Evolutionary conservation across 2,797 vertebrate genomes (phyloP), one percentile per base, ranked within the genome.

Genomic region (Todus mexicanus): DNA sequence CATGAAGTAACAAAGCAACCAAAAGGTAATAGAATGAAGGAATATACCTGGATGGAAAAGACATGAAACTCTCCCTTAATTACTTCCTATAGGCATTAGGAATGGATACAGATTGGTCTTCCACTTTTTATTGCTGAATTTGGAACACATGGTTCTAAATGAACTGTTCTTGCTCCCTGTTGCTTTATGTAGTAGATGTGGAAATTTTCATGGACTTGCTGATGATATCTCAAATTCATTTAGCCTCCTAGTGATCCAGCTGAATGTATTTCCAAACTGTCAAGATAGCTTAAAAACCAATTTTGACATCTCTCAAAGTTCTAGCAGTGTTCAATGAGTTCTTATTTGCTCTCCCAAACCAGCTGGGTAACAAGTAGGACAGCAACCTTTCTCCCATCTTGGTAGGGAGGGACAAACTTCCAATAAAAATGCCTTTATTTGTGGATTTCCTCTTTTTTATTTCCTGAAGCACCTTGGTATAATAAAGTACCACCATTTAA

Each of bases 191-290:
- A 88, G 74, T 59, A 86, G 54, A 88, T 54, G 37, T 47, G 51
- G 11, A 84, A 90, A 69, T 75, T 78, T 93, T 93, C 91, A 92
- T 60, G 37, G 64, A 72, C 37, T 93, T 86, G 79, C 37, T 63
- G 74, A 84, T 57, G 43, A 72, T 82, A 74, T 81, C 68, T 60
- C 71, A 84, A 73, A 84, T 76, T 84, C n/a, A 79, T 86, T 92
- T 90, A 27, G n/a, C 73, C 71, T 90, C 64, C 74, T 69, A 75
- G 81, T 59, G 84, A 88, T 81, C 42, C 77, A 72, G 50, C 47
- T 72, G 90, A 86, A 87, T 53, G 22, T 59, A 90, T 89, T 95
- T 94, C 71, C 47, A 90, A 84, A 82, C n/a, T 75, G 33, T 66
- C 0, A 0, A 78, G 68, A 87, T 59, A 81, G 38, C 43, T 92